Base-by-base conservation (phyloP, 2,797 vertebrate species). In the Chrosomus eos region DNA sequence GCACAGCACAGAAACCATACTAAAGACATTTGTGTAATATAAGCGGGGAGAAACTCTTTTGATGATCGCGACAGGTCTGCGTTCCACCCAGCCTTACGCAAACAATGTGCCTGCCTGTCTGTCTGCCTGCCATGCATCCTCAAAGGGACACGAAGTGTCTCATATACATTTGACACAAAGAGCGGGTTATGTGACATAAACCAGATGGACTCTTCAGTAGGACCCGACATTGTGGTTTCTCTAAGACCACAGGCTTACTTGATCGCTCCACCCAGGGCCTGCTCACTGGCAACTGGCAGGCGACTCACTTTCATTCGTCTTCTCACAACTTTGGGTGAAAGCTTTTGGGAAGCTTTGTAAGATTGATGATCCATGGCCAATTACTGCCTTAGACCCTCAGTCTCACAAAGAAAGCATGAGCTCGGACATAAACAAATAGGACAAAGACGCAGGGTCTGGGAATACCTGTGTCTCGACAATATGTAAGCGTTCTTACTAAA, bases 291-390 rank as follows among this genome's bases (percentile, higher is more conserved):
- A 90, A 89, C 86, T 55, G 91, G 92, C 90, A 93, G 86, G 86
- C 91, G 82, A 85, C 82, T 87, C 86, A 88, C 90, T 92, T 89
- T 89, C 90, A 88, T 91, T 92, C 88, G 89, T 92, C 90, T 91
- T 88, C 80, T 80, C 43, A 85, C 89, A 92, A 85, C 91, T 93
- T 93, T 92, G 94, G 90, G 92, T 93, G 89, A 93, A 93, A 86
- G 89, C 62, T 80, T 80, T 67, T 67, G 77, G 89, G 79, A 55
- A 74, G 76, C 92, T 92, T 91, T 73, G 85, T 85, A 86, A 94
- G 94, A 95, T 94, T 94, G 92, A 95, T 95, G 94, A 94, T 90
- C 94, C 94, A 87, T 94, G 90, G 93, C 94, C 94, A 96, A 95
- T 95, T 93, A 94, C 90, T 93, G 90, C 94, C 93, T 95, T 93